Conservation (phyloP, 2,113 vertebrate species). For the Eulacestoma nigropectus region DNA sequence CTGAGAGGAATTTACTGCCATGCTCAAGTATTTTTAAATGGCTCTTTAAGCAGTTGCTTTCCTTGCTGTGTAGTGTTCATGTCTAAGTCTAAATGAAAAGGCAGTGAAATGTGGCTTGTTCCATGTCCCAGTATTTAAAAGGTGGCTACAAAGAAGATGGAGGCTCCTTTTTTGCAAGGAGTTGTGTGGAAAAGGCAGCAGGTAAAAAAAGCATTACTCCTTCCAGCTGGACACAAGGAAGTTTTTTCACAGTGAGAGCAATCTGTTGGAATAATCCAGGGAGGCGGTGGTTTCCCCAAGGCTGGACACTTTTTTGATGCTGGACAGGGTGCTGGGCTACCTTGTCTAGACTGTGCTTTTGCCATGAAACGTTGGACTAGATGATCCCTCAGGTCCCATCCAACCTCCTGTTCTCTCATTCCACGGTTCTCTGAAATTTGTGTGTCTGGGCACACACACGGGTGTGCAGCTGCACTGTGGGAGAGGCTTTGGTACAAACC, state of each 20-base stretch:
- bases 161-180: not conserved
- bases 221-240: not conserved
- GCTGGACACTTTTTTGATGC: not conserved
- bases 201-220: not conserved
- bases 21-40: not conserved
- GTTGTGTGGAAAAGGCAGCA: accelerated
- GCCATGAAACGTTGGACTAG: not conserved
- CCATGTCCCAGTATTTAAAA: not conserved
- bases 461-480: not conserved
- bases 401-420: not conserved
- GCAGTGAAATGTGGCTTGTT: not conserved
- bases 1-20: not conserved
- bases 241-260: not conserved
- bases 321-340: not conserved
- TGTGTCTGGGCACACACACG: not conserved
- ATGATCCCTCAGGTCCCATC: not conserved
- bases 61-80: not conserved
- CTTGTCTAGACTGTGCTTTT: not conserved
- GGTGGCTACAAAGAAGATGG: not conserved
- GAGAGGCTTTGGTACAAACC: not conserved
- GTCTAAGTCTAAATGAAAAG: not conserved
- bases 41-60: not conserved
- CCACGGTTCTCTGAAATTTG: accelerated
- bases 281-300: not conserved
- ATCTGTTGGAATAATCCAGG: not conserved